Percentiles rank a stretch among this genome's conserved stretches.
Conservation (phyloP, 2,888 invertebrate species). For the Cantharis rustica region DNA sequence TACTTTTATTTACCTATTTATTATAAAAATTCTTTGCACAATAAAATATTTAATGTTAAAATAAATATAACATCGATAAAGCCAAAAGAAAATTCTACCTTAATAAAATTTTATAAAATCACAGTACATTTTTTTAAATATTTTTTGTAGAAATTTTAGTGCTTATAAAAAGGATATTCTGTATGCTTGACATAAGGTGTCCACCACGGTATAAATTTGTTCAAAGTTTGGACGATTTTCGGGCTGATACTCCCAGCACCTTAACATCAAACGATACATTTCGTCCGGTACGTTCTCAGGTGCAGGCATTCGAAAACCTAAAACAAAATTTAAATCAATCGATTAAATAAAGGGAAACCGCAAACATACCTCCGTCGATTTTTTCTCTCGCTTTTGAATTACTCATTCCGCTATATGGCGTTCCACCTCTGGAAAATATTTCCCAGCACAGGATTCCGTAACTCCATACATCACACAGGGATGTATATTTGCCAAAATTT, state of each 20-base stretch:
- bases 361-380: slow-evolving; percentile 80
- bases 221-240: slow-evolving; percentile 91
- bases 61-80: slow-evolving; percentile 5
- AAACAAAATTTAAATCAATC: neutral
- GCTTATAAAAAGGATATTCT: slow-evolving; percentile 48
- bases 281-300: slow-evolving; percentile 87
- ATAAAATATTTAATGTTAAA: neutral
- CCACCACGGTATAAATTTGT: slow-evolving; percentile 81
- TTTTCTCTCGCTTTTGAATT: slow-evolving; percentile 93
- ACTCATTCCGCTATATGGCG: slow-evolving; percentile 92
- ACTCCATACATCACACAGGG: slow-evolving; percentile 96
- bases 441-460: slow-evolving; percentile 97
- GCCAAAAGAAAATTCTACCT: slow-evolving; percentile 4
- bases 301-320: slow-evolving; percentile 92
- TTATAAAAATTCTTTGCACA: neutral
- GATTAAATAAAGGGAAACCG: neutral
- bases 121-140: slow-evolving; percentile 14
- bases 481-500: slow-evolving; percentile 95
- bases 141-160: neutral
- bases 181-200: slow-evolving; percentile 59
- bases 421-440: slow-evolving; percentile 91
- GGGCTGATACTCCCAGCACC: slow-evolving; percentile 93
- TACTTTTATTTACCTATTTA: neutral
- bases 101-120: slow-evolving; percentile 21
- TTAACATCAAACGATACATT: slow-evolving; percentile 87